phyloP scores from a whole-genome alignment of 1,140 invertebrate genomes.

The Oedothorax gibbosus region DNA sequence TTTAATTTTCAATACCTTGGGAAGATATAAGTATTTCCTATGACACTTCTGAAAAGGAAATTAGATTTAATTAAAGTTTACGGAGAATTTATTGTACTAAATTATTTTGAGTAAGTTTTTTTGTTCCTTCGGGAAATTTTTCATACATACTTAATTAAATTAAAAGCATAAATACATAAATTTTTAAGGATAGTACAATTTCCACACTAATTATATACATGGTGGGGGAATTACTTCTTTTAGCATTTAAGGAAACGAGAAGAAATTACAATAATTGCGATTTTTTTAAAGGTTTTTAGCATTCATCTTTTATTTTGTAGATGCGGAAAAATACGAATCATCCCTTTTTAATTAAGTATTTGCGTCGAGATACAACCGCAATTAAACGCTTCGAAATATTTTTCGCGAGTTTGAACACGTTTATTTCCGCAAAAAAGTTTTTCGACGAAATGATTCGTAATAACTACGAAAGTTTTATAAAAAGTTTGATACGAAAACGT shows the following conservation, averaged over 20 bases:
- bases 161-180: constrained; percentile 14
- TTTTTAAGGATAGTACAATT: constrained; percentile 11
- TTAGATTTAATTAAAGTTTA: constrained; percentile 18
- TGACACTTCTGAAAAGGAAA: background rate
- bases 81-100: background rate
- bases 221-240: no score
- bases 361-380: no score
- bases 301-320: no score
- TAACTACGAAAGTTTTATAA: no score
- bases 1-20: background rate
- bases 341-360: constrained; percentile 28
- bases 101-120: background rate
- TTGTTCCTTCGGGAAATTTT: background rate
- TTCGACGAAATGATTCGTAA: no score
- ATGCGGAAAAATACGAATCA: no score
- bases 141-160: constrained; percentile 30
- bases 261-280: background rate
- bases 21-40: background rate
- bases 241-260: background rate
- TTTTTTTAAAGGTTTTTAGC: no score
- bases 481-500: no score
- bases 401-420: no score
- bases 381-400: no score
- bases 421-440: no score
- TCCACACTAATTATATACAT: constrained; percentile 2